phyloP scores from a whole-genome alignment of 2,113 vertebrate species.

The Atractosteus spatula region DNA sequence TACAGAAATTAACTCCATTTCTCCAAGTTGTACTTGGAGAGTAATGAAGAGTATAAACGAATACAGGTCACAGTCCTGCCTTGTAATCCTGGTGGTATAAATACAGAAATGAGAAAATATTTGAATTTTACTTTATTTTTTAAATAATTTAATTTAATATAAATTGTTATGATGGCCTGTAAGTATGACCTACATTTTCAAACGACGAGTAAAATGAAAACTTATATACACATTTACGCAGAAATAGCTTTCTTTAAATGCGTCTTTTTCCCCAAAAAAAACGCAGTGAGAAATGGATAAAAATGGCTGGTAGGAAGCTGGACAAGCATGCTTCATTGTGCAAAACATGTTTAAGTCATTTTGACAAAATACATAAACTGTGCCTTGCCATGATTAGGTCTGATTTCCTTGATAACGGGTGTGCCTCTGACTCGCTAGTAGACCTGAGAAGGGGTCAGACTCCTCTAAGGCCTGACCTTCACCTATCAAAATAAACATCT shows the following conservation, averaged over 20 bases:
- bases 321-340: constrained; percentile 23
- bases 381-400: constrained; percentile 6
- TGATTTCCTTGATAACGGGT: not conserved
- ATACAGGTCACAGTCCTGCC: constrained; percentile 50
- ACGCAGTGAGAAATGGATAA: constrained; percentile 4
- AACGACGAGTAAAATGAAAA: too few species aligned
- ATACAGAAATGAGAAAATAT: too few species aligned
- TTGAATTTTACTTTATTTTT: too few species aligned
- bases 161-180: too few species aligned
- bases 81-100: too few species aligned
- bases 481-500: constrained; percentile 3
- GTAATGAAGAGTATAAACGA: constrained; percentile 24
- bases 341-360: not conserved
- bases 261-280: not conserved
- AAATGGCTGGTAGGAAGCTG: constrained; percentile 17
- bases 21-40: constrained; percentile 8
- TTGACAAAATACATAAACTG: constrained; percentile 12
- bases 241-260: too few species aligned
- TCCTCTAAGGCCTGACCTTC: not conserved
- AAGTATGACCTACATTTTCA: too few species aligned
- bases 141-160: too few species aligned
- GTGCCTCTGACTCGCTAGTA: not conserved
- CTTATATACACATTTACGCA: too few species aligned
- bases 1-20: not conserved
- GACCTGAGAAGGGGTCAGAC: not conserved